These are phyloP conservation scores for Phocoena phocoena DNA, from an alignment of 2,113 vertebrate species.

Conservation along the genomic window DNA sequence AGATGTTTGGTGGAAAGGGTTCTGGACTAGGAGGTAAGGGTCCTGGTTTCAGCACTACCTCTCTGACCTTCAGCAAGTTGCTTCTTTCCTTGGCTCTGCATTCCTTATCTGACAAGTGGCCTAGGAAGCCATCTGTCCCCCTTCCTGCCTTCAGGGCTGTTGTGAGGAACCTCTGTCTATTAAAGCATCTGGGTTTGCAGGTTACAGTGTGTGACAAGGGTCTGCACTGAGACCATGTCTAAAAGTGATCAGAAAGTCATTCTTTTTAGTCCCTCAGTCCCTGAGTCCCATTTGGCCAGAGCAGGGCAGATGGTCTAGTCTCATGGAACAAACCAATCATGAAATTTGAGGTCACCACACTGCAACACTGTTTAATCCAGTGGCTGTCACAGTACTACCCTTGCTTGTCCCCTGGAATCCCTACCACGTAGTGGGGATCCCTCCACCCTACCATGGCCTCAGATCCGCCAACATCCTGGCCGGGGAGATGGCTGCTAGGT, in stretches of 20 bases:
- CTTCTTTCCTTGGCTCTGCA: neutral
- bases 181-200: neutral
- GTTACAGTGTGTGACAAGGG: neutral
- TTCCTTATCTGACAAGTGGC: neutral
- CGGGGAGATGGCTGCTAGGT: neutral
- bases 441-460: neutral
- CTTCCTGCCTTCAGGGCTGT: neutral
- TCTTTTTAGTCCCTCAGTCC: neutral
- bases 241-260: neutral
- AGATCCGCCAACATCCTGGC: neutral
- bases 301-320: neutral
- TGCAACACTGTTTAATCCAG: conserved; percentile 59
- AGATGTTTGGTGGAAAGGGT: neutral
- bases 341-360: neutral
- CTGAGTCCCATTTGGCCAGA: neutral
- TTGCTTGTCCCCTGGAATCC: conserved; percentile 2
- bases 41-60: neutral
- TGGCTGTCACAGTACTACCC: neutral
- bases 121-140: neutral
- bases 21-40: neutral
- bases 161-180: neutral
- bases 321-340: conserved; percentile 31
- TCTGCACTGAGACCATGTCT: neutral
- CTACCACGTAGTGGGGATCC: neutral
- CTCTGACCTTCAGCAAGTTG: neutral